phyloP scores from a whole-genome alignment of 1,140 invertebrate genomes.

The Maconellicoccus hirsutus region DNA sequence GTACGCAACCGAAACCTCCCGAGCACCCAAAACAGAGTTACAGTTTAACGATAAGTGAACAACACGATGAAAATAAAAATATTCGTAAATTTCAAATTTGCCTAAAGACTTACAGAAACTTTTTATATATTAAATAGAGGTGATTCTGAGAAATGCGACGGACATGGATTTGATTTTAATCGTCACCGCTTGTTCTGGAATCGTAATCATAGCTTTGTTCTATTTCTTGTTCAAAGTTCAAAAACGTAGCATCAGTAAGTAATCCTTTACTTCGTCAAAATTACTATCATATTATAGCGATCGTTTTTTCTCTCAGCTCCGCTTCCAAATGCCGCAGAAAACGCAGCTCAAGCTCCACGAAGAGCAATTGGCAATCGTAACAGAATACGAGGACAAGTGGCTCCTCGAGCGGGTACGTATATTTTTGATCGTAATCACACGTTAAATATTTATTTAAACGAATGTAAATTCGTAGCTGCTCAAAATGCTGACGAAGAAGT shows the following conservation, averaged over 20 bases:
- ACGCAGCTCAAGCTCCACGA: not conserved
- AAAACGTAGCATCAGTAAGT: conserved; percentile 17
- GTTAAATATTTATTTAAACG: not conserved
- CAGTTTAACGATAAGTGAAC: no score
- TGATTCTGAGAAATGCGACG: not conserved
- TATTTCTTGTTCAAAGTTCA: conserved; percentile 26
- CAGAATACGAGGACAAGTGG: conserved; percentile 12
- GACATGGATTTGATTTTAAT: conserved; percentile 28
- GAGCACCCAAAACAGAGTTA: no score
- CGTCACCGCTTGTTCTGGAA: conserved; percentile 26
- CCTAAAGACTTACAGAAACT: no score
- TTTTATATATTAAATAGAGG: no score
- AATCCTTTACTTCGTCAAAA: not conserved
- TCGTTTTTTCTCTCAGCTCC: not conserved
- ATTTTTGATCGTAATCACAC: conserved; percentile 11
- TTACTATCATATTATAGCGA: not conserved
- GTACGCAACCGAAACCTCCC: no score
- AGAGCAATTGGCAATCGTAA: conserved; percentile 16
- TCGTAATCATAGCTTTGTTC: conserved; percentile 27
- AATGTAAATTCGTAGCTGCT: conserved; percentile 23
- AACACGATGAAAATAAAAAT: no score
- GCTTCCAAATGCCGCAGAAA: not conserved
- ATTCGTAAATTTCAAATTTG: no score
- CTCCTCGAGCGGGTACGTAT: conserved; percentile 18
- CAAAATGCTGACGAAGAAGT: conserved; percentile 28